These are phyloP conservation scores for Chlamydotis undulata DNA, from an alignment of 2,113 vertebrate genomes.

Conservation along the genomic window DNA sequence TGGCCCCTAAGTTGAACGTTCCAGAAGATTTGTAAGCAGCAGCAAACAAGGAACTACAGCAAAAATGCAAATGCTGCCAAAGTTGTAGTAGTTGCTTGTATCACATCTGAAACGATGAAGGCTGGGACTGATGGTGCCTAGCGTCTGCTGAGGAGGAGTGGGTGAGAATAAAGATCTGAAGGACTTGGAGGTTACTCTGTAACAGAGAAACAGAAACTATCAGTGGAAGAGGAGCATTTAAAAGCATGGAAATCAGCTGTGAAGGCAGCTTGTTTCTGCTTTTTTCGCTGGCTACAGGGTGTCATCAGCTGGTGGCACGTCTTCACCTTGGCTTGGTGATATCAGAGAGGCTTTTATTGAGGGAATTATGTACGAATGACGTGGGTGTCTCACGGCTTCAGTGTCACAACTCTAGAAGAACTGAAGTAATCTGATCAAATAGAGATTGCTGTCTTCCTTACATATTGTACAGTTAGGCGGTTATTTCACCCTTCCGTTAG, in stretches of 20 bases:
- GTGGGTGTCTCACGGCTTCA: fast-evolving
- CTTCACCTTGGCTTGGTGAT: background rate
- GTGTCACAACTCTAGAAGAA: background rate
- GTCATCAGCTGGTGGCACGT: background rate
- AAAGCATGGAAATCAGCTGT: fast-evolving
- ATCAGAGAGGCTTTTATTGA: background rate
- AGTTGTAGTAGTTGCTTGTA: background rate
- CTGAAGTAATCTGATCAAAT: too few relatives aligned
- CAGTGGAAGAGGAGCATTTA: background rate
- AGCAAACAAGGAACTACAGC: background rate
- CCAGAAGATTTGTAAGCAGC: background rate
- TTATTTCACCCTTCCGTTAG: background rate
- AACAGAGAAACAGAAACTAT: background rate
- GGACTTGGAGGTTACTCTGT: background rate
- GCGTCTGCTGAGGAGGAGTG: background rate
- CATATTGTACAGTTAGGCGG: fast-evolving
- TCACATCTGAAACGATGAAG: background rate
- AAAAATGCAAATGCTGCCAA: background rate
- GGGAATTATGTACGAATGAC: fast-evolving
- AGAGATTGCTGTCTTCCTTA: background rate
- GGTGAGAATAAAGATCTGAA: too few relatives aligned
- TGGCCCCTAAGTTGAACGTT: background rate
- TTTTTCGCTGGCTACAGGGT: background rate
- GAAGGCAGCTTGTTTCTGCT: background rate
- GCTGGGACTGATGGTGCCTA: background rate